phyloP scores from a whole-genome alignment of 1,140 invertebrate species.

The Bathynomus jamesi region DNA sequence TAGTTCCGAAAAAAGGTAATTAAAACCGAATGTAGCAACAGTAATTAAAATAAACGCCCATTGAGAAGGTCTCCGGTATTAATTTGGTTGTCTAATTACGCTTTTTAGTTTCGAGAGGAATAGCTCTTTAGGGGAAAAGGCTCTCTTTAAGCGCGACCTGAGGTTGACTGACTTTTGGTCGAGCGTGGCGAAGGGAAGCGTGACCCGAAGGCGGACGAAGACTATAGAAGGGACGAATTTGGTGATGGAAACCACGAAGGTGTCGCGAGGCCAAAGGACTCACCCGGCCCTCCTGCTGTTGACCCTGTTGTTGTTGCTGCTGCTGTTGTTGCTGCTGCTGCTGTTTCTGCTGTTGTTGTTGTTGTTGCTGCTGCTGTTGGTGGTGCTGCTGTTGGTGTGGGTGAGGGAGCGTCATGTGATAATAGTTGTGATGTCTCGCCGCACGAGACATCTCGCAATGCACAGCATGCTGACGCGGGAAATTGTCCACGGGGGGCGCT shows the following conservation, averaged over 20 bases:
- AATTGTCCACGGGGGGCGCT: conserved; percentile 19
- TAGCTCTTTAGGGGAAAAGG: too few relatives aligned
- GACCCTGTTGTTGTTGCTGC: conserved; percentile 4
- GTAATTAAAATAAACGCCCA: too few relatives aligned
- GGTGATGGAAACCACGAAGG: not conserved
- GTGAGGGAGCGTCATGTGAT: conserved; percentile 17
- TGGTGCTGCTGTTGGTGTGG: not conserved
- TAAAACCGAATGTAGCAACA: too few relatives aligned
- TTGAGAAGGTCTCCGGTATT: too few relatives aligned
- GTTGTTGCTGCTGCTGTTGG: conserved; percentile 11
- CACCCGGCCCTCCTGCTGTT: conserved; percentile 12
- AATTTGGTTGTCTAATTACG: too few relatives aligned
- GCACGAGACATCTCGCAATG: conserved; percentile 34
- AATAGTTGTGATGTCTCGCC: conserved; percentile 23
- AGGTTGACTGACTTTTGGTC: not conserved
- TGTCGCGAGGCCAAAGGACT: conserved; percentile 3
- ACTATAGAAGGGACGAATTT: not conserved
- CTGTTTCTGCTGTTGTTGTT: conserved; percentile 16
- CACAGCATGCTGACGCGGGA: conserved; percentile 26
- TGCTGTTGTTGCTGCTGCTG: conserved; percentile 7
- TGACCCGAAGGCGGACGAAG: not conserved
- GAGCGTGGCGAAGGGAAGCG: not conserved
- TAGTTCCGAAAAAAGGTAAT: too few relatives aligned
- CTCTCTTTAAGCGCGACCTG: too few relatives aligned
- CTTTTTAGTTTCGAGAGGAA: too few relatives aligned